Evolutionary conservation across 2,888 invertebrate species (phyloP).

Genomic region (Onthophagus sagittarius): DNA sequence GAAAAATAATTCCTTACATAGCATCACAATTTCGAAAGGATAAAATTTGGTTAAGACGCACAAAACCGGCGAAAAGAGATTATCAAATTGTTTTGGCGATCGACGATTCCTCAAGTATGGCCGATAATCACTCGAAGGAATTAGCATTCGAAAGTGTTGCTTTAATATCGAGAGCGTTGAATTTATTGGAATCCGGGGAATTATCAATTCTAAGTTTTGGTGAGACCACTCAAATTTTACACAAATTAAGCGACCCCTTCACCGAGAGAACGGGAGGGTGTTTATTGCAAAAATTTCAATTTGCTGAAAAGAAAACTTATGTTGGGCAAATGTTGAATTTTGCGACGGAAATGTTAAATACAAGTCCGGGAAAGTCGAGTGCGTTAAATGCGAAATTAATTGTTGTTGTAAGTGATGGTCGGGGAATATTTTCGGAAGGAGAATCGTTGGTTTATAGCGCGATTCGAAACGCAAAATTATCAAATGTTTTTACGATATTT

Average conservation of each 20-base stretch:
- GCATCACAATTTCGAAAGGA: conserved; percentile 99
- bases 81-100: conserved; percentile 96
- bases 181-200: conserved; percentile 90
- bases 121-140: conserved; percentile 84
- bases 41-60: conserved; percentile 96
- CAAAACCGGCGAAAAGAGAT: conserved; percentile 91
- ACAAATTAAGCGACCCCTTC: conserved; percentile 81
- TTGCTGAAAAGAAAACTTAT: conserved; percentile 86
- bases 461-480: conserved; percentile 74
- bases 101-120: conserved; percentile 92
- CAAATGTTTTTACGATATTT: conserved; percentile 87
- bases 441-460: conserved; percentile 71
- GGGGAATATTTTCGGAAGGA: conserved; percentile 88
- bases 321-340: conserved; percentile 80
- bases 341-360: conserved; percentile 62
- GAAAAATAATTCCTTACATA: conserved; percentile 90
- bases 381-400: conserved; percentile 76
- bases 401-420: conserved; percentile 91
- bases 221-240: conserved; percentile 79
- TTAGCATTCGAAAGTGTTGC: conserved; percentile 94
- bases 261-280: conserved; percentile 82
- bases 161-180: conserved; percentile 83
- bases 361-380: conserved; percentile 43
- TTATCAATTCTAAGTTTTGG: conserved; percentile 90
- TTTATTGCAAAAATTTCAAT: conserved; percentile 75